These are phyloP conservation scores for Gambelia wislizenii DNA, from an alignment of 2,797 vertebrate genomes.

Conservation along the genomic window DNA sequence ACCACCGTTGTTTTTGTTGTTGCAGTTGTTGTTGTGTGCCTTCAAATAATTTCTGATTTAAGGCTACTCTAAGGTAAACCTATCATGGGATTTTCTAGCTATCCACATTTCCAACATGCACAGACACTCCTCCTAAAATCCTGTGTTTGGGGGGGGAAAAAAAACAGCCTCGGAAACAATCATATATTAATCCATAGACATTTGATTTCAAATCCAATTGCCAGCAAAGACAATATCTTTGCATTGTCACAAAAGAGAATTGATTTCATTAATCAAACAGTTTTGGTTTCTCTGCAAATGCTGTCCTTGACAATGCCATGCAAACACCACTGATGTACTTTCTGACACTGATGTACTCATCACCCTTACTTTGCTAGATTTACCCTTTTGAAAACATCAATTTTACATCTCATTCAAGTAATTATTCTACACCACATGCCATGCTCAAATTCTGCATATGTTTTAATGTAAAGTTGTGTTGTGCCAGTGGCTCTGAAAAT, in stretches of 20 bases:
- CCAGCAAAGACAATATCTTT: conserved; percentile 71
- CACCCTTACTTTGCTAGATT: conserved; percentile 53
- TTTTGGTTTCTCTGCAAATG: conserved; percentile 73
- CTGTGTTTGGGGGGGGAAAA: conserved; percentile 53
- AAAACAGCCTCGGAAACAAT: conserved; percentile 69
- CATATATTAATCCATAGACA: conserved; percentile 74
- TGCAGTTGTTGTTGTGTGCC: too few species aligned
- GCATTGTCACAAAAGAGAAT: conserved; percentile 72
- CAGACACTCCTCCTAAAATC: conserved; percentile 27
- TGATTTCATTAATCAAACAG: conserved; percentile 79
- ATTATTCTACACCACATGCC: conserved; percentile 10
- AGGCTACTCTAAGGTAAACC: too few species aligned
- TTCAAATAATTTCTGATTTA: too few species aligned
- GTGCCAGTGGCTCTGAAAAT: conserved; percentile 19
- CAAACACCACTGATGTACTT: conserved; percentile 59
- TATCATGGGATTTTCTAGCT: too few species aligned
- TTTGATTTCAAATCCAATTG: conserved; percentile 75
- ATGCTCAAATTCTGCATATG: neutral
- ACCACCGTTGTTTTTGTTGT: too few species aligned
- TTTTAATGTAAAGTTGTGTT: neutral
- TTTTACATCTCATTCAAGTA: conserved; percentile 46
- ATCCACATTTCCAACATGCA: conserved; percentile 58
- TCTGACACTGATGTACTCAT: conserved; percentile 34
- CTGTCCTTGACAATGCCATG: conserved; percentile 59
- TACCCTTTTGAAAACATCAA: conserved; percentile 31